phyloP scores from a whole-genome alignment of 1,140 invertebrate genomes.

The Megathymus violae region DNA sequence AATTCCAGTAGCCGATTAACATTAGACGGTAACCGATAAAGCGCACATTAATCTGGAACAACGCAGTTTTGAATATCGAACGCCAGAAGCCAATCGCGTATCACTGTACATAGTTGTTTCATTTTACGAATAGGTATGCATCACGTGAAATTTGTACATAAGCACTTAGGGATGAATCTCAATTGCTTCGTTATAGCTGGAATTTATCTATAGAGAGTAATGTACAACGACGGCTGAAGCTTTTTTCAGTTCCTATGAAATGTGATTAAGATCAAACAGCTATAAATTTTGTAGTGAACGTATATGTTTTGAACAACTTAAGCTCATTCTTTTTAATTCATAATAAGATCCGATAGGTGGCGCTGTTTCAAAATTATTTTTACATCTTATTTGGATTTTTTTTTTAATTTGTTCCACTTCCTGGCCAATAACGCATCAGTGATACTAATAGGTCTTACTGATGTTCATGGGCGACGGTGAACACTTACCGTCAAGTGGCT shows the following conservation, averaged over 20 bases:
- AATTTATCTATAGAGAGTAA: background rate
- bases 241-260: background rate
- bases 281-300: too few relatives aligned
- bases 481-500: too few relatives aligned
- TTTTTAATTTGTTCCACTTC: too few relatives aligned
- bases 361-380: too few relatives aligned
- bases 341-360: too few relatives aligned
- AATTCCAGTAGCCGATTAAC: constrained; percentile 35
- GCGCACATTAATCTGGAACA: constrained; percentile 75
- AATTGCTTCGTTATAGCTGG: background rate
- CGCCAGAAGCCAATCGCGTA: constrained; percentile 66
- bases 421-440: too few relatives aligned
- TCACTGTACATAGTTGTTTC: constrained; percentile 47
- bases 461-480: too few relatives aligned
- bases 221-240: background rate
- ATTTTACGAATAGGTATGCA: constrained; percentile 37
- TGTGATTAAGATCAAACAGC: background rate
- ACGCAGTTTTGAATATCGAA: constrained; percentile 77
- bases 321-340: too few relatives aligned
- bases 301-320: too few relatives aligned
- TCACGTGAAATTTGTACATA: constrained; percentile 49
- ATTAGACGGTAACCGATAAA: constrained; percentile 59
- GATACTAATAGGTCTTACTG: too few relatives aligned
- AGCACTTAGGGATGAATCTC: constrained; percentile 6
- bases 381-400: too few relatives aligned